These are phyloP conservation scores for Melanerpes aurifrons DNA, from an alignment of 2,113 vertebrate species.

Conservation along the genomic window DNA sequence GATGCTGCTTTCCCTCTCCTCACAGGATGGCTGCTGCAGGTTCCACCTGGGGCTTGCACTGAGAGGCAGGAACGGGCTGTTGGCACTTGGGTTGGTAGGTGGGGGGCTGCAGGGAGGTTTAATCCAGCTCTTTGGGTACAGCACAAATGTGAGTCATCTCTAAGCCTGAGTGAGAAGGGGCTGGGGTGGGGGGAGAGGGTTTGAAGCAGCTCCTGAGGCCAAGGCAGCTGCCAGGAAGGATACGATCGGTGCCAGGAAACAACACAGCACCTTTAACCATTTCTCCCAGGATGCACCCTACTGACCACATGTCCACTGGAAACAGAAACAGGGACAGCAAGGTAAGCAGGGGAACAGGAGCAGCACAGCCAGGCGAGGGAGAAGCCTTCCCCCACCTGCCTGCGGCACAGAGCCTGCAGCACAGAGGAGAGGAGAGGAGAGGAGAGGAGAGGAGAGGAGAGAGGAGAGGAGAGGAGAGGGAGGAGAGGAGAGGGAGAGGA, in stretches of 20 bases:
- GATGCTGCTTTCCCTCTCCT: not conserved
- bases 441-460: too few relatives aligned
- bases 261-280: constrained; percentile 98
- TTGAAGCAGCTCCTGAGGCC: constrained; percentile 14
- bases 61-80: not conserved
- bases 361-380: constrained; percentile 75
- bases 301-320: constrained; percentile 99
- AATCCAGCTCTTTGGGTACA: not conserved
- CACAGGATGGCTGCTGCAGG: not conserved
- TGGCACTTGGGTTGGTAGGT: not conserved
- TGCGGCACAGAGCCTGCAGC: not conserved
- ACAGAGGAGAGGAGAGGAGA: too few relatives aligned
- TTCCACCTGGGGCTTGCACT: not conserved
- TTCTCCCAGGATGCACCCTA: constrained; percentile 99
- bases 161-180: not conserved
- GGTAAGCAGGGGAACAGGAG: constrained; percentile 81
- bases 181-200: not conserved
- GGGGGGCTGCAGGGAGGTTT: not conserved
- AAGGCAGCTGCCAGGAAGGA: constrained; percentile 82
- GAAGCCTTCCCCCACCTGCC: constrained; percentile 55
- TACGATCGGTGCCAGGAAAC: constrained; percentile 97
- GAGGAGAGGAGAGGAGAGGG: too few relatives aligned
- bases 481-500: too few relatives aligned
- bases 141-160: not conserved
- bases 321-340: constrained; percentile 81